Evolutionary conservation across 53 echinoderm and acorn worm genomes (phyloP), one percentile per base, ranked within the genome.

Genomic region (Paelopatides confundens): DNA sequence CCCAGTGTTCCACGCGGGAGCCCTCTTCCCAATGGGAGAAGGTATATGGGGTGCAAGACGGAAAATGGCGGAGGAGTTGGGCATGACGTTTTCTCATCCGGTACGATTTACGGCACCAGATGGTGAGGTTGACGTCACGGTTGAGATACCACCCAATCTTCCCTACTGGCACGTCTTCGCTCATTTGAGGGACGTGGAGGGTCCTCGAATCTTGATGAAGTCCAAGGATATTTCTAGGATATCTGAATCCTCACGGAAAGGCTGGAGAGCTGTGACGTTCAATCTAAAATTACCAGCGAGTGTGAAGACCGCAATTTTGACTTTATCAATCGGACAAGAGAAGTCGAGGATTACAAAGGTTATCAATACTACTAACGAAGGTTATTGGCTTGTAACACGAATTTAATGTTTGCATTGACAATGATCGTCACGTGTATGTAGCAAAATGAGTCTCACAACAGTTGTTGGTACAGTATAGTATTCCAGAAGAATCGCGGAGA

Each of bases 31-130:
- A 18, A 29, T 21, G 12, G 51, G 51, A 13, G 33, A 52, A 32
- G 79, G 79, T 30, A 3, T 79, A 11, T 79, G 79, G 79, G 79
- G 79, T 28, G 11, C 54, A 12, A 79, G 79, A 3, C 79, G 53
- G 33, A 79, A 34, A 54, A 79, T 79, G 79, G 30, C 79, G 3
- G 79, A 79, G 48, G 79, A 18, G 24, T 28, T 74, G 1, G 38
- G 79, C 0, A 79, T 79, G 79, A 33, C 12, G 21, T 50, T 79
- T 79, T 79, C 79, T 53, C 79, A 79, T 79, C 79, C 79, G 18
- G 79, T 79, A 26, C 51, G 79, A 13, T 53, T 79, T 32, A 29
- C 28, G 3, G 79, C 79, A 31, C 11, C 51, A 14, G 79, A 32
- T 32, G 79, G 79, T 13, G 53, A 31, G 51, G 79, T 79, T 13